Evolutionary conservation across 2,113 vertebrate species (phyloP).

Genomic region (Pachycephala philippinensis): DNA sequence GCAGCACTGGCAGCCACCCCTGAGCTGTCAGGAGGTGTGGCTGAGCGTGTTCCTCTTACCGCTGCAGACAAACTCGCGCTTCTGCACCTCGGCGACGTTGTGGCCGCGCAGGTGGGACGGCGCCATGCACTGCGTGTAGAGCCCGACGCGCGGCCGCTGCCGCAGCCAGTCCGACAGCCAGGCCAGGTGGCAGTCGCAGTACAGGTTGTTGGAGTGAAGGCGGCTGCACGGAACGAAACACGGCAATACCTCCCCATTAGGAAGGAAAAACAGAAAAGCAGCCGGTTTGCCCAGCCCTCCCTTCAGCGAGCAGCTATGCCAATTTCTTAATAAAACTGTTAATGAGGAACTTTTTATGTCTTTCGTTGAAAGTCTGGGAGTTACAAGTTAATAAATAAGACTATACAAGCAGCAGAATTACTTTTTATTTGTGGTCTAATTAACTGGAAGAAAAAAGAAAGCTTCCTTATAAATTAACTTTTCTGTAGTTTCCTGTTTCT

Average conservation of each 20-base stretch:
- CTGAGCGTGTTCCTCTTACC: constrained; percentile 72
- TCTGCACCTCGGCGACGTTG: constrained; percentile 96
- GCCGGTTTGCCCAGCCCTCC: not conserved
- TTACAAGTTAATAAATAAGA: not conserved
- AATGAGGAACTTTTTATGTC: not conserved
- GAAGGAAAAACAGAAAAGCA: not conserved
- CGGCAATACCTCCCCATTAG: not conserved
- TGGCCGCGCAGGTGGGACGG: constrained; percentile 90
- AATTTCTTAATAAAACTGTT: not conserved
- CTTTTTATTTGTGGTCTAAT: not conserved
- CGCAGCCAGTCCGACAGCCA: constrained; percentile 98
- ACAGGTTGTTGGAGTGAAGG: constrained; percentile 97
- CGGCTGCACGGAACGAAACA: constrained; percentile 74
- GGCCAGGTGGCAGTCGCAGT: constrained; percentile 94
- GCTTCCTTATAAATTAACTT: constrained; percentile 3
- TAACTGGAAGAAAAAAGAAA: not conserved
- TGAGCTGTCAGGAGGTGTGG: rapidly evolving
- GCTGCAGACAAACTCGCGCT: constrained; percentile 92
- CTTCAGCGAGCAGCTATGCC: not conserved
- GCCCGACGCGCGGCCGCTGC: constrained; percentile 91
- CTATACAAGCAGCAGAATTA: not conserved
- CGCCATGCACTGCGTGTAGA: constrained; percentile 97
- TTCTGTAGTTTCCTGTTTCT: not conserved
- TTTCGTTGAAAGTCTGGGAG: not conserved
- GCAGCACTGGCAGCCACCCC: not conserved